phyloP scores from a whole-genome alignment of 2,113 vertebrate genomes.

The Hippopotamus amphibius region DNA sequence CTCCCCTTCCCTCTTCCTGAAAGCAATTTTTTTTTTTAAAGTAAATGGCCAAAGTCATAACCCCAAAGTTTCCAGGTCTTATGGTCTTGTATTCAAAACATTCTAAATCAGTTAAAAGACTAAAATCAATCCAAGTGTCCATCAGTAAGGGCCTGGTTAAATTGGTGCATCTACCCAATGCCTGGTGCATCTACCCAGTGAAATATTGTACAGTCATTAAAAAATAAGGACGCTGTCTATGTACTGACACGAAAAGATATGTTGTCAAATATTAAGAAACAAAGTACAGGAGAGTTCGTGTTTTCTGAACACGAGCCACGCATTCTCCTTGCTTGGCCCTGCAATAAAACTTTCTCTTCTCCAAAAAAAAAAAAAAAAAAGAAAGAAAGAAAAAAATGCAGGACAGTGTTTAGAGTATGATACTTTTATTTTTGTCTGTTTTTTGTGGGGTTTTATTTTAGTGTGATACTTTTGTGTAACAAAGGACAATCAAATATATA shows the following conservation, averaged over 20 bases:
- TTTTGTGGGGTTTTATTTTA: neutral
- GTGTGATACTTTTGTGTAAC: neutral
- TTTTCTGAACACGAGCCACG: no score
- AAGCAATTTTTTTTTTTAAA: neutral
- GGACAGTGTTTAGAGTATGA: neutral
- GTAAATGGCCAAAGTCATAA: neutral
- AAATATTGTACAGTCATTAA: neutral
- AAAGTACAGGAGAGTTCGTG: neutral
- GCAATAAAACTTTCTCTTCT: no score
- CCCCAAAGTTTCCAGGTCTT: neutral
- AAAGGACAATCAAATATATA: neutral
- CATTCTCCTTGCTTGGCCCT: no score
- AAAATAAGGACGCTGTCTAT: neutral
- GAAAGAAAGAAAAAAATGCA: fast-evolving
- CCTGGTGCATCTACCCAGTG: neutral
- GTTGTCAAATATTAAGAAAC: neutral
- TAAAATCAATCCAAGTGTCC: neutral
- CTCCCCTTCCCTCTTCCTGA: neutral
- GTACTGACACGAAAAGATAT: neutral
- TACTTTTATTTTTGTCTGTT: no score
- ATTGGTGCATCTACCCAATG: neutral
- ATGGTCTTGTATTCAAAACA: neutral
- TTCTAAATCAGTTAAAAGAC: neutral
- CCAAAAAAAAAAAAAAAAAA: no score
- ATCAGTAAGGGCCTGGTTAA: neutral